Percentiles rank a stretch among this genome's conserved stretches.
These are phyloP conservation scores for Campoplex capitator DNA, from an alignment of 2,888 invertebrate species.

Conservation along the genomic window DNA sequence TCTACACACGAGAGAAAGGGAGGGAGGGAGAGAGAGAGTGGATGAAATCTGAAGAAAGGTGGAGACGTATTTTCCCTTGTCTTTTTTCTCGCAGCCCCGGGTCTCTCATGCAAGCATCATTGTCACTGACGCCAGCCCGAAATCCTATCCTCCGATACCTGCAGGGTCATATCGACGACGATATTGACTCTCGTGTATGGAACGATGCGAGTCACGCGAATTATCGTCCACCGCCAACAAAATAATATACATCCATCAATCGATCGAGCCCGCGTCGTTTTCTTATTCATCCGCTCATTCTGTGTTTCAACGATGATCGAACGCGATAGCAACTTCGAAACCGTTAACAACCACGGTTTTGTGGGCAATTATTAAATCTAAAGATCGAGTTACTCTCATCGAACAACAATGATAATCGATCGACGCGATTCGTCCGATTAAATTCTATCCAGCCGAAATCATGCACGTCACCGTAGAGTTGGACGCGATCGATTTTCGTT, in stretches of 20 bases:
- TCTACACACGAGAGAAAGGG: conserved; percentile 7
- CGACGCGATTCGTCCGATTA: background rate
- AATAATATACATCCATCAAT: conserved; percentile 42
- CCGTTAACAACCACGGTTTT: background rate
- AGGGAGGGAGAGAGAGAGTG: conserved; percentile 10
- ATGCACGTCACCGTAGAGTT: background rate
- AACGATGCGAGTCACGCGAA: conserved; percentile 56
- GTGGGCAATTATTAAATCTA: background rate
- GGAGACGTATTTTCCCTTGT: conserved; percentile 63
- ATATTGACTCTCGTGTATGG: conserved; percentile 32
- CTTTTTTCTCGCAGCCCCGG: conserved; percentile 59
- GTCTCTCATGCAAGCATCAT: conserved; percentile 55
- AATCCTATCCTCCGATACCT: conserved; percentile 37
- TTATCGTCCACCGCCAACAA: conserved; percentile 45
- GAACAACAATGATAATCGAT: background rate
- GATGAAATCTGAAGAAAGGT: conserved; percentile 53
- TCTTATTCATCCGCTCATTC: conserved; percentile 12
- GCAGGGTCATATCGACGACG: background rate
- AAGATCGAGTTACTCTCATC: background rate
- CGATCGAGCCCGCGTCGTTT: conserved; percentile 13
- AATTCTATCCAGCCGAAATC: background rate
- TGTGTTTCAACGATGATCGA: conserved; percentile 3
- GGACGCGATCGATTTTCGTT: background rate
- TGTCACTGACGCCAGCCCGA: conserved; percentile 53
- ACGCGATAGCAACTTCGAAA: background rate